Percentiles rank a stretch among this genome's conserved stretches.
Conservation (phyloP, 2,113 vertebrate genomes). For the Phylloscopus trochilus region DNA sequence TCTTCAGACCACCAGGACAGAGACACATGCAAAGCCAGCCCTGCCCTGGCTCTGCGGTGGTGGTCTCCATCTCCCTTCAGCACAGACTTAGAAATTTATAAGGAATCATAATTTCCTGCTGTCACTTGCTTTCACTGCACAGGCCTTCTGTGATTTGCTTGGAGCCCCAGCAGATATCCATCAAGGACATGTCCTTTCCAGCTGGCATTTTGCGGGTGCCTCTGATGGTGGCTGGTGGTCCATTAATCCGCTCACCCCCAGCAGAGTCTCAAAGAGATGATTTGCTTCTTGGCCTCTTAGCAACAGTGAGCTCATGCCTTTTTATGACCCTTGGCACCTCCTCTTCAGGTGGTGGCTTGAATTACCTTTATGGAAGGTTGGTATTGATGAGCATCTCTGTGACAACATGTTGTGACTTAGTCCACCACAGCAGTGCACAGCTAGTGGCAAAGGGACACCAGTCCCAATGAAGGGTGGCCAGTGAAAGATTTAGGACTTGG, state of each 20-base stretch:
- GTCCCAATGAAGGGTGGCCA: not conserved
- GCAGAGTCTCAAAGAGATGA: not conserved
- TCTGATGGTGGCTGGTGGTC: not conserved
- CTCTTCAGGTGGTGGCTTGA: not conserved
- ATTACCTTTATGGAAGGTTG: not conserved
- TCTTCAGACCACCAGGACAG: slow-evolving; percentile 44
- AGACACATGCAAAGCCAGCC: not conserved
- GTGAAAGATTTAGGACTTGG: slow-evolving; percentile 7
- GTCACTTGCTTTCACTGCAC: not conserved
- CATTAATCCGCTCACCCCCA: not conserved
- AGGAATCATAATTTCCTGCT: not conserved
- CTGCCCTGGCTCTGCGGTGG: not conserved
- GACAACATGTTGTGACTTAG: not conserved
- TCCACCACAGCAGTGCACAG: not conserved
- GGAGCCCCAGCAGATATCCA: not conserved
- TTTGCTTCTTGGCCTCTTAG: not conserved
- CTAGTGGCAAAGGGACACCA: not conserved
- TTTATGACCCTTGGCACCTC: not conserved
- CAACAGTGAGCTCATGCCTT: not conserved
- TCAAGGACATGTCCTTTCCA: not conserved
- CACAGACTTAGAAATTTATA: not conserved
- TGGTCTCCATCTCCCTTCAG: not conserved
- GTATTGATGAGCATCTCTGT: not conserved
- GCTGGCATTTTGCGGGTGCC: not conserved
- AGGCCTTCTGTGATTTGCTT: not conserved